A percentile compares a stretch with the other conserved stretches of the same genome.
Evolutionary conservation across 2,888 invertebrate species (phyloP).

Genomic region (Xanthia icteritia): DNA sequence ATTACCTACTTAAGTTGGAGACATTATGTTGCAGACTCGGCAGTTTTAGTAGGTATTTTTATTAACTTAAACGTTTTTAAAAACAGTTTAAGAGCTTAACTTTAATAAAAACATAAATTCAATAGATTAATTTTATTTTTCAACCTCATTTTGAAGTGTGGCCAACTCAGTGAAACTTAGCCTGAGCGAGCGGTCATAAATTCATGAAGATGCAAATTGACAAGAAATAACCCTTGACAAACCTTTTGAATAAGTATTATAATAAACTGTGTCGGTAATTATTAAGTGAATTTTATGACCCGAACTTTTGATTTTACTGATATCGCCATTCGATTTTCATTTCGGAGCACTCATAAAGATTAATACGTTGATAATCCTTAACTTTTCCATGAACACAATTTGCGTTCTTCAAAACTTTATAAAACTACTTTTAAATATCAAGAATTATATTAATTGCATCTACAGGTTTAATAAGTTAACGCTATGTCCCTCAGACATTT

Average conservation of each 20-base stretch:
- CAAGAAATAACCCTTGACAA: not conserved
- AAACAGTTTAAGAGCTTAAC: not conserved
- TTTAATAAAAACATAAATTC: not conserved
- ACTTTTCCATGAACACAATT: conserved; percentile 37
- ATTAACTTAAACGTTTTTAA: not conserved
- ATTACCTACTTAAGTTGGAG: not conserved
- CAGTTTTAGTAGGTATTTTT: not conserved
- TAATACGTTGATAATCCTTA: conserved; percentile 29
- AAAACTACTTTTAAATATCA: conserved; percentile 5
- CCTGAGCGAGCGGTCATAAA: not conserved
- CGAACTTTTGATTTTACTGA: conserved; percentile 27
- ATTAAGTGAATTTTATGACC: conserved; percentile 23
- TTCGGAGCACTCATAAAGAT: conserved; percentile 41
- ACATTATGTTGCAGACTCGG: not conserved
- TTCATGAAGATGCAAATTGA: conserved; percentile 2
- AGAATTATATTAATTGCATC: conserved; percentile 30
- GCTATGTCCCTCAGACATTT: conserved; percentile 44
- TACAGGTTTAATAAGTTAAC: conserved; percentile 37
- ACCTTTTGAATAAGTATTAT: not conserved
- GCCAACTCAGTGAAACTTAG: not conserved
- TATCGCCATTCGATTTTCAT: conserved; percentile 32
- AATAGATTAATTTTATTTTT: not conserved
- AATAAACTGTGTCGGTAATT: conserved; percentile 23
- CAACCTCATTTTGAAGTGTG: not conserved
- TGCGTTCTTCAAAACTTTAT: conserved; percentile 12